Base-by-base conservation (phyloP, 2,113 vertebrate genomes). In the Natator depressus region DNA sequence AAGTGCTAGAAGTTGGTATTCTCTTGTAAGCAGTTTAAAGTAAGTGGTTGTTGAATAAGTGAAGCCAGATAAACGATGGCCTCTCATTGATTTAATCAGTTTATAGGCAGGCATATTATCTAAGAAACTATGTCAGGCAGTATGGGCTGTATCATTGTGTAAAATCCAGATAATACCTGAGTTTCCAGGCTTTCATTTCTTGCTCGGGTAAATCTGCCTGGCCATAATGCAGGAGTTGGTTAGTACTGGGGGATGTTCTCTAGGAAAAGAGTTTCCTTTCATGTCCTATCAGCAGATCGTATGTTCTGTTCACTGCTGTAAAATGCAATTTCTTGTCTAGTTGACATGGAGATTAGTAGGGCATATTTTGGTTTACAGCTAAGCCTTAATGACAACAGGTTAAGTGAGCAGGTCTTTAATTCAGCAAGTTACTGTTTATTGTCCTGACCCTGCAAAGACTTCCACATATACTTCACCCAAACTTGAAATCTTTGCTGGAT, bases 21-120 rank as follows among this genome's bases (percentile, higher is more conserved):
- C 6, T 84, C 27, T 75, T 0, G 0, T 49, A 59, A 87, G 38
- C 59, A 14, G 29, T 38, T 42, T 2, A 5, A 69, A 79, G 47
- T 54, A 54, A 54, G 8, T 47, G 69, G 12, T 50, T 83, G 53
- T 29, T 8, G 11, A 0, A 2, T 51, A 38, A 27, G 24, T 27
- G 50, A 86, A 83, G 82, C 38, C 14, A 6, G 69, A 25, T 59
- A 49, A 31, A 2, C 38, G 47, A 1, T 3, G 25, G 31, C 57
- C 8, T 62, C 35, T 72, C 65, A 72, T 72, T 38, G 65, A 38
- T 72, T 20, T 72, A 72, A 38, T 72, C 65, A 22, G 65, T 72
- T 38, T 38, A 72, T 78, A 47, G 42, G 25, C 12, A 46, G 22
- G 24, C 13, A 47, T 78, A 25, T 47, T 13, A 27, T 78, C 42